Evolutionary conservation across 2,888 invertebrate species (phyloP), one percentile per base, ranked within the genome.

Genomic region (Lycocerus yunnanus): DNA sequence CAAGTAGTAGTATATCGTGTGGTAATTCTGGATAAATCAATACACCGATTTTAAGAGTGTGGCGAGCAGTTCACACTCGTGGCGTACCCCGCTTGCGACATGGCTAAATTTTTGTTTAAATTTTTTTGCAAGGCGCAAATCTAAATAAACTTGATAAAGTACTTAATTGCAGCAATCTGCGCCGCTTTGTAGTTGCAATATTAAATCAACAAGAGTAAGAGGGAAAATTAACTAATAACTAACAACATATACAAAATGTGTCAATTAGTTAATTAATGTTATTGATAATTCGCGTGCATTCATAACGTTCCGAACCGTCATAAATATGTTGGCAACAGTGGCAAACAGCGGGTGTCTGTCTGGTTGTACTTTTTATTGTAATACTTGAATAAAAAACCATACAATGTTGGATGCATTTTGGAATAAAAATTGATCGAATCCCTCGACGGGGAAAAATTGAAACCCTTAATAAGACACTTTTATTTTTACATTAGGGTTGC

Each of bases 191-290:
- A n/a, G 43, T 43, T 13, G n/a, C 6, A 43, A 43, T 43, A n/a
- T 43, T 43, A 43, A 43, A 43, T 43, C 43, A 43, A 43, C 43
- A 43, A 43, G 43, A 43, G 43, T 43, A 43, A 43, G 43, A n/a
- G 43, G n/a, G n/a, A 43, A 43, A 43, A 43, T 43, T 43, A 43
- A n/a, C 43, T 43, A 43, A 43, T 43, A 63, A 63, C 61, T 63
- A 63, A 63, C 61, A 63, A 63, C 13, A 85, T 85, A 85, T 83
- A 84, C 43, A 43, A 43, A 86, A 86, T 85, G 78, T 80, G 82
- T 83, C 86, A 86, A 86, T 86, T 86, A 86, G 84, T 86, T 86
- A 87, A 87, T 87, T 86, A 87, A 86, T 87, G 86, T 86, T 87
- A 87, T 87, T 86, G 86, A 84, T 84, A 84, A 85, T 86, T 87